Percentiles rank a stretch among this genome's conserved stretches.
These are phyloP conservation scores for Diadumene lineata DNA, from an alignment of 92 coral and sea anemone genomes.

Conservation along the genomic window DNA sequence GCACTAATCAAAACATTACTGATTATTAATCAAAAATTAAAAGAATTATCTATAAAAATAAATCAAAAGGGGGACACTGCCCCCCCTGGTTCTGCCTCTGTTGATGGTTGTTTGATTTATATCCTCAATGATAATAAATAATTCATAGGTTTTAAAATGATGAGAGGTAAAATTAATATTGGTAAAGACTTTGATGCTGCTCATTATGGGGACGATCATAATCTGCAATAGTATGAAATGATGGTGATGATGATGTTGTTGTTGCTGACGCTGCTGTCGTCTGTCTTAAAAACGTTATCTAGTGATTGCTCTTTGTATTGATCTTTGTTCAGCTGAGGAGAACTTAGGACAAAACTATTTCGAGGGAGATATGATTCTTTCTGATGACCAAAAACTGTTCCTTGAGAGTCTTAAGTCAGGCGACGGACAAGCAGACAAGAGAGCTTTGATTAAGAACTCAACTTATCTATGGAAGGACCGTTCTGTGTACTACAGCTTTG, in stretches of 20 bases:
- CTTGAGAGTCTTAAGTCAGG: conserved; percentile 59
- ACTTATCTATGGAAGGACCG: conserved; percentile 79
- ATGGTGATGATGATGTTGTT: not conserved
- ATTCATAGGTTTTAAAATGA: too few species aligned
- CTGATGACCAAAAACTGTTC: conserved; percentile 61
- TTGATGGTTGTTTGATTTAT: too few species aligned
- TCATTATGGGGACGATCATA: too few species aligned
- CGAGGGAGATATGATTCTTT: conserved; percentile 88
- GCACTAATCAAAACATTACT: too few species aligned
- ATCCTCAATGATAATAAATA: too few species aligned
- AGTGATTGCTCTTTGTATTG: not conserved
- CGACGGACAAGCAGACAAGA: conserved; percentile 31
- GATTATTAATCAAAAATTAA: too few species aligned
- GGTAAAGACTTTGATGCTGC: too few species aligned
- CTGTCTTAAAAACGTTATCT: not conserved
- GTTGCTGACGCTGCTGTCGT: not conserved
- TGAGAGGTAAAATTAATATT: too few species aligned
- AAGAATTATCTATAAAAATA: too few species aligned
- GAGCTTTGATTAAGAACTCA: conserved; percentile 77
- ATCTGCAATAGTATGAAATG: too few species aligned
- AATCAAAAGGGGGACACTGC: too few species aligned
- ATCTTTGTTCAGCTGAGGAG: conserved; percentile 60
- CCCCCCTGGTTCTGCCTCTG: too few species aligned
- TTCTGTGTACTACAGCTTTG: conserved; percentile 65
- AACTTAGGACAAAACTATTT: conserved; percentile 79